Evolutionary conservation across 2,888 invertebrate genomes (phyloP).

Genomic region (Ctenicera cuprea): DNA sequence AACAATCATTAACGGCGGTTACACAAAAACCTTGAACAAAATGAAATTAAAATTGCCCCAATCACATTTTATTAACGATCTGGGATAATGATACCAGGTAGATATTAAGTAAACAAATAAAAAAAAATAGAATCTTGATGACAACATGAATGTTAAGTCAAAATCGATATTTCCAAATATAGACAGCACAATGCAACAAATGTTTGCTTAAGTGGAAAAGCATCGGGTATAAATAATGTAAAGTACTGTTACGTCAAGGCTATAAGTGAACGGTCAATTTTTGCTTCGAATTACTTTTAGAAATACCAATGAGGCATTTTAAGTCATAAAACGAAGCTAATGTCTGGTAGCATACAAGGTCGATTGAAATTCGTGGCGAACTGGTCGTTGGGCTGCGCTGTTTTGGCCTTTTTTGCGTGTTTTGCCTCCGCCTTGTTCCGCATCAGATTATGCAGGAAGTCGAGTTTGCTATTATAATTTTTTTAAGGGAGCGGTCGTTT

Average conservation of each 20-base stretch:
- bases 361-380: constrained; percentile 17
- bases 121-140: too few species aligned
- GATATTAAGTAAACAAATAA: too few species aligned
- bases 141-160: too few species aligned
- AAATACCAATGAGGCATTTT: constrained; percentile 43
- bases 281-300: constrained; percentile 48
- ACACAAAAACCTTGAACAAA: constrained; percentile 10
- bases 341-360: constrained; percentile 28
- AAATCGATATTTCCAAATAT: too few species aligned
- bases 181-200: neutral
- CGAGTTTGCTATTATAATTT: neutral
- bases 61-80: neutral
- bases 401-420: constrained; percentile 10
- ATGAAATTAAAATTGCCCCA: neutral
- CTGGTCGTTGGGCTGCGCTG: neutral
- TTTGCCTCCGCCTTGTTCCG: neutral
- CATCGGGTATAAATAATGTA: neutral
- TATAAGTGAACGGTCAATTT: constrained; percentile 50
- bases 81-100: too few species aligned
- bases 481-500: constrained; percentile 30
- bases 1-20: constrained; percentile 9
- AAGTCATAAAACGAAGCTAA: constrained; percentile 27
- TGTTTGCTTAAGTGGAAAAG: too few species aligned
- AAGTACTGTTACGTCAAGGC: constrained; percentile 44
- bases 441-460: constrained; percentile 20